Conservation (phyloP, 2,113 vertebrate genomes). For the Toxostoma redivivum region DNA sequence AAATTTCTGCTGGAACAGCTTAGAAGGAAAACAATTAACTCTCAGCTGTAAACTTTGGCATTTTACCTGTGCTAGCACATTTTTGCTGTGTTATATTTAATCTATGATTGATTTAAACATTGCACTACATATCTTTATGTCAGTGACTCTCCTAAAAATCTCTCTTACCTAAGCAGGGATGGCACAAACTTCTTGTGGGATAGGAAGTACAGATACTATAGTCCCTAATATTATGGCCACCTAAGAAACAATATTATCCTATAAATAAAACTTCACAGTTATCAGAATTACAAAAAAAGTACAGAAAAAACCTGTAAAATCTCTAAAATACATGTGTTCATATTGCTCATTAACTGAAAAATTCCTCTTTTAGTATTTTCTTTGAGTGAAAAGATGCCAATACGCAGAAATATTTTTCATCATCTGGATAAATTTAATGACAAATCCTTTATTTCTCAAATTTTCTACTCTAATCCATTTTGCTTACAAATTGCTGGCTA, state of each 20-base stretch:
- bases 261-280: not conserved
- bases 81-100: not conserved
- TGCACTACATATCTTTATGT: not conserved
- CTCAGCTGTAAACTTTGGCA: not conserved
- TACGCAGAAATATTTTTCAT: not conserved
- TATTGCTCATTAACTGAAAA: not conserved
- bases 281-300: not conserved
- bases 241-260: not conserved
- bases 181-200: not conserved
- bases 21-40: not conserved
- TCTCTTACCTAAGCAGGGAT: not conserved
- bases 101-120: not conserved
- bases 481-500: not conserved
- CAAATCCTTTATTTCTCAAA: not conserved
- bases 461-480: not conserved
- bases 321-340: not conserved
- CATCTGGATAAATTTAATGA: not conserved
- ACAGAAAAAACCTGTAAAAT: not conserved
- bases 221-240: not conserved
- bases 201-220: not conserved
- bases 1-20: constrained; percentile 19
- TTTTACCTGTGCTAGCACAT: not conserved
- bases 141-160: not conserved
- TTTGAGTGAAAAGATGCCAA: not conserved
- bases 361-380: not conserved